A percentile compares a stretch with the other conserved stretches of the same genome.
Conservation (phyloP, 2,888 invertebrate genomes). For the Cheilosia vulpina region DNA sequence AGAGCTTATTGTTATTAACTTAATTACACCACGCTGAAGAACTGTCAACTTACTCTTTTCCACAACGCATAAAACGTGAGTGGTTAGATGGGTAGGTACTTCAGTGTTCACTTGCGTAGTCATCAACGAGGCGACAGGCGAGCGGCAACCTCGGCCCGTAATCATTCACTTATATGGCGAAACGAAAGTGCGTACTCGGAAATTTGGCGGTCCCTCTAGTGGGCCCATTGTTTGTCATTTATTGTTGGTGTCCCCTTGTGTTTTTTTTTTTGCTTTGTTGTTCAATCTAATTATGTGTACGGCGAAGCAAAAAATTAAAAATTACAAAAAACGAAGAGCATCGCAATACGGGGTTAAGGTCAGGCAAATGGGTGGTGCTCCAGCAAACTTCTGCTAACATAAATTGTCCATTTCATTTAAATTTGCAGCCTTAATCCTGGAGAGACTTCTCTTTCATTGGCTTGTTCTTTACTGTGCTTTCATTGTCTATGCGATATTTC, state of each 20-base stretch:
- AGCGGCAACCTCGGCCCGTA: slow-evolving; percentile 12
- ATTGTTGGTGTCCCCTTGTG: neutral
- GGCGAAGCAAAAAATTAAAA: slow-evolving; percentile 60
- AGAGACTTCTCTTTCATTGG: neutral
- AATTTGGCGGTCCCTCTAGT: slow-evolving; percentile 17
- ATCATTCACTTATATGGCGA: slow-evolving; percentile 36
- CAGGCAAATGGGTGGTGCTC: neutral
- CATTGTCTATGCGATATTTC: neutral
- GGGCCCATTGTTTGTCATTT: slow-evolving; percentile 19
- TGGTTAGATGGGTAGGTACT: neutral
- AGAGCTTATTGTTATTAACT: slow-evolving; percentile 63
- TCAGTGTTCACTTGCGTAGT: neutral
- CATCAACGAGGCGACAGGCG: slow-evolving; percentile 5
- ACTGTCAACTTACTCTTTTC: slow-evolving; percentile 38
- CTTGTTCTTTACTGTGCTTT: neutral
- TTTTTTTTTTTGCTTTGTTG: neutral
- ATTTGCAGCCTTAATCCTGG: slow-evolving; percentile 16
- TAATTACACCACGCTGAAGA: slow-evolving; percentile 35
- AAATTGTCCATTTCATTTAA: slow-evolving; percentile 44
- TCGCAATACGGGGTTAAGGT: slow-evolving; percentile 5
- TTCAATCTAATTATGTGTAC: slow-evolving; percentile 48
- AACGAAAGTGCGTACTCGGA: slow-evolving; percentile 18
- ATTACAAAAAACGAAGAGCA: slow-evolving; percentile 10
- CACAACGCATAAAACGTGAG: slow-evolving; percentile 22
- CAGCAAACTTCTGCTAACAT: slow-evolving; percentile 9